phyloP scores from a whole-genome alignment of 2,113 vertebrate genomes.

The Alouatta palliata region DNA sequence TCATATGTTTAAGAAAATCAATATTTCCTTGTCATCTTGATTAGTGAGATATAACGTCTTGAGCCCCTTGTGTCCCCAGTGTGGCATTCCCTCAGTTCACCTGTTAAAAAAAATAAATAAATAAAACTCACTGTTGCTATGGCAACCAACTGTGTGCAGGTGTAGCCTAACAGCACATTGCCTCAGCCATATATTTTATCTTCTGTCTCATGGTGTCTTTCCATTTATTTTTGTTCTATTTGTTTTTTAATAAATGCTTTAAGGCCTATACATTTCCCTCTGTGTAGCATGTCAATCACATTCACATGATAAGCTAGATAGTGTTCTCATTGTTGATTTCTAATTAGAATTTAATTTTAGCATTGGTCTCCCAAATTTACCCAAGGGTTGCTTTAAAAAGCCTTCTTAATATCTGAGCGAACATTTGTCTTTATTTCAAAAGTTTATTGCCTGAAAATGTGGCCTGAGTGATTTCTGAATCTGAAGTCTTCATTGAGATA shows the following conservation, averaged over 20 bases:
- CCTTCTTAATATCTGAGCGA: constrained; percentile 35
- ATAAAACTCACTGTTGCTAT: constrained; percentile 6
- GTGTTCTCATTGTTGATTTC: not conserved
- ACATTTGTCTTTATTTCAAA: not conserved
- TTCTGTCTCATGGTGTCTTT: not conserved
- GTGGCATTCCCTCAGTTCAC: not conserved
- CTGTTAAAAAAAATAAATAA: not conserved
- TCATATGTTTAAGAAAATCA: constrained; percentile 34
- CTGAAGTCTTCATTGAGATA: not conserved
- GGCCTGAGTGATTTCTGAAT: not conserved
- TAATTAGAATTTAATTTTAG: constrained; percentile 32
- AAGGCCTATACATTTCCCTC: not conserved
- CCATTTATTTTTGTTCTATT: constrained; percentile 18
- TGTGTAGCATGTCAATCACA: not conserved
- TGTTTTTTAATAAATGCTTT: constrained; percentile 24
- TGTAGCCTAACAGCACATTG: not conserved
- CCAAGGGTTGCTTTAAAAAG: not conserved
- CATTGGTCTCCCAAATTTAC: not conserved
- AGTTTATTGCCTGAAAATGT: not conserved
- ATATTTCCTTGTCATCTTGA: not conserved
- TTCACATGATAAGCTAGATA: not conserved
- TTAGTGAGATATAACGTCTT: not conserved
- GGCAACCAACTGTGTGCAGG: not conserved
- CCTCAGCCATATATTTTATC: not conserved
- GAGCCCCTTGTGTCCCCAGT: not conserved